Conservation (phyloP, 2,113 vertebrate genomes). For the Neotoma lepida region DNA sequence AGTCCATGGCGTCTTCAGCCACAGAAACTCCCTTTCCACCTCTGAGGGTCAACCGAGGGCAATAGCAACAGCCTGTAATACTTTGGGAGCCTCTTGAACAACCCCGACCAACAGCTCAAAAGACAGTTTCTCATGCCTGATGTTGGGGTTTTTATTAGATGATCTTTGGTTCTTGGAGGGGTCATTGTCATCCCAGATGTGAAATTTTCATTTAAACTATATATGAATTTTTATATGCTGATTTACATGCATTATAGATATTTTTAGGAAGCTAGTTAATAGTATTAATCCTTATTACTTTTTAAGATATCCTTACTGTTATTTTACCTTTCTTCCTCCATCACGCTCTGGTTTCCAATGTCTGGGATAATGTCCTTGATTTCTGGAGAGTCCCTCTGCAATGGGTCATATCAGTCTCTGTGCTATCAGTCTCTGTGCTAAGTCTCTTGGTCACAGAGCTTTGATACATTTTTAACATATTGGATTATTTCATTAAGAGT, state of each 20-base stretch:
- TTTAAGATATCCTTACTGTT: background rate
- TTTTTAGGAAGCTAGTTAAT: background rate
- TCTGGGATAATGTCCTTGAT: rapidly evolving
- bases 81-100: background rate
- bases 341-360: background rate
- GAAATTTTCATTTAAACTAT: background rate
- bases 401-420: no score
- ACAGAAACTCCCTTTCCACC: background rate
- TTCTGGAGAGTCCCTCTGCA: background rate
- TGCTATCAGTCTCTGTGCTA: background rate
- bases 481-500: background rate
- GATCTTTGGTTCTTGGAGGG: background rate
- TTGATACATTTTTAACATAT: background rate
- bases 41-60: background rate
- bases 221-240: background rate
- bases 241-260: background rate
- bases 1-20: background rate
- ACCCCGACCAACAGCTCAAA: background rate
- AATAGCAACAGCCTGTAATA: background rate
- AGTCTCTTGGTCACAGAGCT: background rate
- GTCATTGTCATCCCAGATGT: background rate
- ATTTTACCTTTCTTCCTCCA: background rate
- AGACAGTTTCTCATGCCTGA: background rate
- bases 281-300: background rate
- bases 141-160: background rate